Conservation (phyloP, 2,797 vertebrate genomes). For the Brachyrhaphis roseni region DNA sequence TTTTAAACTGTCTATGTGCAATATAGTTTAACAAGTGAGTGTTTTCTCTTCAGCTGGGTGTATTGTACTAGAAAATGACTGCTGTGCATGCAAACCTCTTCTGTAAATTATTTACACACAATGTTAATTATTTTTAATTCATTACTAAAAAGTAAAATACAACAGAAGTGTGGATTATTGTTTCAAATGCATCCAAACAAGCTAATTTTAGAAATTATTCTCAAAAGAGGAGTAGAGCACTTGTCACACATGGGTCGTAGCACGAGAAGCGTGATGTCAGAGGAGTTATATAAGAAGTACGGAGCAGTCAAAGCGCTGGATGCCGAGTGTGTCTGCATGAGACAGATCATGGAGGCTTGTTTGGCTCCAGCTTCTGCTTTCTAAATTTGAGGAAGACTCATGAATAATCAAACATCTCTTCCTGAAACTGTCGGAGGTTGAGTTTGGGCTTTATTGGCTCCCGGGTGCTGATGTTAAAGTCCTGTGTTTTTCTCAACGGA, state of each 20-base stretch:
- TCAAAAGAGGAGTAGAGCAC: constrained; percentile 46
- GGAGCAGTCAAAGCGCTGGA: constrained; percentile 69
- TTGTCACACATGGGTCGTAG: constrained; percentile 75
- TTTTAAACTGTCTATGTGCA: constrained; percentile 17
- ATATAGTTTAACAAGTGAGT: constrained; percentile 58
- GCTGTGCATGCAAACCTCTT: background rate
- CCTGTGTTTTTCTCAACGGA: constrained; percentile 45
- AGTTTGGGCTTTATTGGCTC: constrained; percentile 38
- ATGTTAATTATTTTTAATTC: constrained; percentile 1
- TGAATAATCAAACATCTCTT: constrained; percentile 63
- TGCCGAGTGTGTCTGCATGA: constrained; percentile 64
- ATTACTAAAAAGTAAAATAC: background rate
- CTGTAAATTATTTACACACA: background rate
- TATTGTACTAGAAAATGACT: constrained; percentile 35
- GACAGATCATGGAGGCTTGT: constrained; percentile 54
- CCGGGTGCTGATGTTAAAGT: constrained; percentile 32
- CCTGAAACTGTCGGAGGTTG: constrained; percentile 41
- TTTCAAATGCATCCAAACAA: constrained; percentile 7
- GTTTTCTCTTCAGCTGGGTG: constrained; percentile 25
- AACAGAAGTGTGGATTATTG: background rate
- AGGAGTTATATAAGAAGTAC: constrained; percentile 77
- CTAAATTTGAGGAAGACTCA: constrained; percentile 61
- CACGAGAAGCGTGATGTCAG: constrained; percentile 76
- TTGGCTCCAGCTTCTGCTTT: constrained; percentile 50
- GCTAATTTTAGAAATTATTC: constrained; percentile 13